Base-by-base conservation (phyloP, 2,113 vertebrate genomes). In the Ovis canadensis region DNA sequence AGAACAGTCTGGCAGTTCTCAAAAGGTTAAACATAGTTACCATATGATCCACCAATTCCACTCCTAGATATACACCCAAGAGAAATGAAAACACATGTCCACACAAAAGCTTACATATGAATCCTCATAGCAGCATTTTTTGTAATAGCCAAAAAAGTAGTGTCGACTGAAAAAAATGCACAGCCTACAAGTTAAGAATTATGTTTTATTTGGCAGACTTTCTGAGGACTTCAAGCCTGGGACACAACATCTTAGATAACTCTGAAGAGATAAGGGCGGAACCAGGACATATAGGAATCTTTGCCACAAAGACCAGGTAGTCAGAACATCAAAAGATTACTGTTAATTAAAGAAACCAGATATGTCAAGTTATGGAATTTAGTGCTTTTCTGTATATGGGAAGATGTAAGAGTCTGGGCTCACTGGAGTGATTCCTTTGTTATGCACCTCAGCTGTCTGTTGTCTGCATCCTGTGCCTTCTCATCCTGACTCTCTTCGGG, bases 71-170 rank as follows among this genome's bases (percentile, higher is more conserved):
- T 19, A 87, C n/a, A 85, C 82, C 77, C 36, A 64, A 55, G 83
- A 97, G 55, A 94, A 91, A 93, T 78, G 85, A 96, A 92, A 96
- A 74, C 62, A 33, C 33, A 80, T 50, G 15, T 93, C 52, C 31
- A 86, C 55, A 80, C 43, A 85, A 36, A 89, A 78, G 43, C 11
- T 95, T 54, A 77, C 36, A 21, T 40, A 19, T 83, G 62, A 82
- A 29, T 54, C 21, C 52, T 88, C n/a, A 71, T 74, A 29, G 36
- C 27, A 62, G 59, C 45, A 40, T 71, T 95, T 71, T 93, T 91
- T 31, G 55, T 64, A 92, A 77, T 57, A 83, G 45, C 55, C 64
- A 40, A 15, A 88, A 94, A 94, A 55, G 3, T 81, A 81, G 78
- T 52, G 29, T 81, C 1, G 5, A 21, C 29, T 21, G 78, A 81